Evolutionary conservation across 1,140 invertebrate species (phyloP), one percentile per base, ranked within the genome.

Genomic region (Drosophila novamexicana): DNA sequence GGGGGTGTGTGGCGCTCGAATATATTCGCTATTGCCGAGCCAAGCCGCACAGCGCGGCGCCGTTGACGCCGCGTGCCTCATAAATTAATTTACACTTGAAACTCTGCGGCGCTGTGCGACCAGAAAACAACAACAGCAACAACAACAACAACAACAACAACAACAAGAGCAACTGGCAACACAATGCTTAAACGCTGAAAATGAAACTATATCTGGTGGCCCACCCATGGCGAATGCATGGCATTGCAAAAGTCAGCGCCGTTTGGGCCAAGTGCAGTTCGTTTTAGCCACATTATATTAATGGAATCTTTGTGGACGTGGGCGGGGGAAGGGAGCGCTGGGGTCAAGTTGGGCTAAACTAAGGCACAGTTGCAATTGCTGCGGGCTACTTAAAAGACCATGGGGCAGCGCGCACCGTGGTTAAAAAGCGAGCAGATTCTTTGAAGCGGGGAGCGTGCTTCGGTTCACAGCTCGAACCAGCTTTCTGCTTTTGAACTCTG

Each of bases 21-120:
- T 49, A 40, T 44, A 64, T 37, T 61, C 32, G 16, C 59, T n/a
- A 62, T 49, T 10, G 37, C 62, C 78, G 79, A 82, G 64, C 83
- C 65, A 76, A 76, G 72, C 79, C 50, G 52, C 72, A 70, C 39
- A 71, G 52, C 32, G 69, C 54, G 83, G 73, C 79, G 84, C 81
- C 78, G 50, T 68, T 67, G 77, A 74, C 66, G 85, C 78, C 72
- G 83, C 72, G 66, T 88, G 83, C 83, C 83, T 88, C 84, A 86
- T 86, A 86, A 86, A 86, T 86, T 86, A 88, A 86, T 86, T 86
- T 86, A 86, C 83, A 86, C 83, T 86, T 88, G 82, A 86, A 86
- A 86, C 83, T 86, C 65, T 56, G 61, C 47, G 67, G 56, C 73
- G 61, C 61, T 37, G 36, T 57, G 73, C 64, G 59, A 40, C 67